Evolutionary conservation across 1,140 invertebrate species (phyloP), one percentile per base, ranked within the genome.

Genomic region (Daktulosphaira vitifoliae): DNA sequence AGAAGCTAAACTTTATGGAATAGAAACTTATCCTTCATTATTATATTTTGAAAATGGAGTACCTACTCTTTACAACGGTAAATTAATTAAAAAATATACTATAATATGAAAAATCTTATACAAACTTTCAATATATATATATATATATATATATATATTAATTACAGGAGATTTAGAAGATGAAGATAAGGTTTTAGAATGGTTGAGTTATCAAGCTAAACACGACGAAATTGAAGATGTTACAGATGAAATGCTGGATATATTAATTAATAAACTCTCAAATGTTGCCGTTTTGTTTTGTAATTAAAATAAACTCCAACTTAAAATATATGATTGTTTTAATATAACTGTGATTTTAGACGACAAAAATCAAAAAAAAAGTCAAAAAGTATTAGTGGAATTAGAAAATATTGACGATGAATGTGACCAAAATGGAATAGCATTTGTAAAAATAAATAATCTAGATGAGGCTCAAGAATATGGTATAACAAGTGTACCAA

Each of bases 381-480:
- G 89, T 73, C 84, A 90, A 74, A 90, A 92, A 76, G 81, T 93
- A 53, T 77, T 96, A 48, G 76, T 79, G 29, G 90, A 94, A 76
- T 76, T 96, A 70, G 92, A 95, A 79, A 94, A 92, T 72, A 95
- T 96, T 70, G 91, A 95, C 72, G 91, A 94, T 74, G 91, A 94
- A 73, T 92, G 89, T 75, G 91, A 95, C 76, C 83, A 89, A 72
- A 89, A 90, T 72, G 88, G 89, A 71, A 93, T 96, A 70, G 88
- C 88, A 18, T 92, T 96, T 74, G 91, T 95, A 1, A 96, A 96
- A 75, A 93, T 95, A 68, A 88, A 90, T 72, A 89, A 94, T 71
- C 82, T 84, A 66, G 84, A 85, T 56, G 89, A 93, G 77, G 90
- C 90, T 23, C 89, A 88, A 72, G 90, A 92, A 75, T 92, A 91